Evolutionary conservation across 2,113 vertebrate species (phyloP), one percentile per base, ranked within the genome.

Genomic region (Vicugna pacos): DNA sequence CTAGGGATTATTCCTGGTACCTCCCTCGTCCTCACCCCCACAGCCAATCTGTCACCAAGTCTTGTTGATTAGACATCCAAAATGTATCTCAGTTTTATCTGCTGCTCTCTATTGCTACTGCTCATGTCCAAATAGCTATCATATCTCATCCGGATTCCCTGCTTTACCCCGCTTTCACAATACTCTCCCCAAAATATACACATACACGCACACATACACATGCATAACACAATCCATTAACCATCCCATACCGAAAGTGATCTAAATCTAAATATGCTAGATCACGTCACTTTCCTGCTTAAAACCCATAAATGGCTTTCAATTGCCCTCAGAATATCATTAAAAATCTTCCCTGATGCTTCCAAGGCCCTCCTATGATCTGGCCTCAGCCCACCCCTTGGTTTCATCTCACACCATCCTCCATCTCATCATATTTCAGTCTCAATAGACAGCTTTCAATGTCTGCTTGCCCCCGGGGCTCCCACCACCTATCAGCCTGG

Each of bases 31-130:
- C 73, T 92, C 86, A 93, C 86, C 84, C 96, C 96, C 96, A 95
- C 92, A 97, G 81, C 54, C 95, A 95, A 97, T 96, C 96, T 97
- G 96, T 95, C 83, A 97, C 77, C 69, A 83, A 97, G 86, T 94
- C 82, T 73, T 94, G 86, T 89, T 91, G 93, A 94, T 69, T 83
- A 62, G 81, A 77, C 56, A 32, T 86, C 82, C 22, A 89, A 97
- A 91, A 89, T 93, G 93, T 24, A 64, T 93, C 89, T 94, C 72
- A 65, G 26, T 75, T 85, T 94, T 73, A 97, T 89, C 48, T 86
- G 69, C 86, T 91, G 87, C 72, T 91, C 79, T 82, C 70, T 88
- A 52, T 56, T 91, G 58, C 38, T 64, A 42, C 82, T 76, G 54
- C 26, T 67, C 52, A 19, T 50, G 38, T 87, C 73, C 76, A 85